These are phyloP conservation scores for Exephanes ischioxanthus DNA, from an alignment of 2,888 invertebrate genomes.

Conservation along the genomic window DNA sequence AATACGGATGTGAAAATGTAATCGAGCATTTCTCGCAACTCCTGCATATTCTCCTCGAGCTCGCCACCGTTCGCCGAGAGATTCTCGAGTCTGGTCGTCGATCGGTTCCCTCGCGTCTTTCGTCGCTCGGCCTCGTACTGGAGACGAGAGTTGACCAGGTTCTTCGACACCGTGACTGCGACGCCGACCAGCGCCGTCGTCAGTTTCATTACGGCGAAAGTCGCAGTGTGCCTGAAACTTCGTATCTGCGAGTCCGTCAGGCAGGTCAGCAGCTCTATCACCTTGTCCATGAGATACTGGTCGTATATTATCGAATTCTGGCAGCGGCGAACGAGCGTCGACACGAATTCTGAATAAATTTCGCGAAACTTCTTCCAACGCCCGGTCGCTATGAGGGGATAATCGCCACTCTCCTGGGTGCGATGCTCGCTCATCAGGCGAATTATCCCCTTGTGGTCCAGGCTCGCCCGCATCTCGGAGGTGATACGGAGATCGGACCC, in stretches of 20 bases:
- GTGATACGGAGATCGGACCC: constrained; percentile 98
- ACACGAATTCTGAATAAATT: constrained; percentile 99
- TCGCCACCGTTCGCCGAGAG: constrained; percentile 97
- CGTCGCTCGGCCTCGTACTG: constrained; percentile 98
- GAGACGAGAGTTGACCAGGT: constrained; percentile 98
- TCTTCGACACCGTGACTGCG: constrained; percentile 96
- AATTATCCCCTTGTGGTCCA: constrained; percentile 99
- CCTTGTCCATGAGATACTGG: constrained; percentile 99
- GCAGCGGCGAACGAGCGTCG: constrained; percentile 97
- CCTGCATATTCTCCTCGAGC: constrained; percentile 99
- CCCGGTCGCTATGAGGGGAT: constrained; percentile 98
- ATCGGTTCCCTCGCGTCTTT: constrained; percentile 95
- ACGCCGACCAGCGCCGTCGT: constrained; percentile 99
- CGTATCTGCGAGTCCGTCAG: constrained; percentile 98
- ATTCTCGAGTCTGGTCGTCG: constrained; percentile 96
- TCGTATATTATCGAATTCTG: constrained; percentile 99
- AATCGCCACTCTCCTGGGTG: constrained; percentile 99
- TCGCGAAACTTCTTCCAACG: constrained; percentile 98
- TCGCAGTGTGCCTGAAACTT: constrained; percentile 96
- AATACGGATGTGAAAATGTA: constrained; percentile 99
- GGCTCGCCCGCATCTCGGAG: constrained; percentile 95
- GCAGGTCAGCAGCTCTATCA: constrained; percentile 98
- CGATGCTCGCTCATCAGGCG: constrained; percentile 99
- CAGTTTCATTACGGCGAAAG: constrained; percentile 98
- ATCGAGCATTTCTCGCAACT: constrained; percentile 99